A percentile compares a stretch with the other conserved stretches of the same genome.
phyloP scores from a whole-genome alignment of 2,888 invertebrate species.

The Strigamia transsilvanica region DNA sequence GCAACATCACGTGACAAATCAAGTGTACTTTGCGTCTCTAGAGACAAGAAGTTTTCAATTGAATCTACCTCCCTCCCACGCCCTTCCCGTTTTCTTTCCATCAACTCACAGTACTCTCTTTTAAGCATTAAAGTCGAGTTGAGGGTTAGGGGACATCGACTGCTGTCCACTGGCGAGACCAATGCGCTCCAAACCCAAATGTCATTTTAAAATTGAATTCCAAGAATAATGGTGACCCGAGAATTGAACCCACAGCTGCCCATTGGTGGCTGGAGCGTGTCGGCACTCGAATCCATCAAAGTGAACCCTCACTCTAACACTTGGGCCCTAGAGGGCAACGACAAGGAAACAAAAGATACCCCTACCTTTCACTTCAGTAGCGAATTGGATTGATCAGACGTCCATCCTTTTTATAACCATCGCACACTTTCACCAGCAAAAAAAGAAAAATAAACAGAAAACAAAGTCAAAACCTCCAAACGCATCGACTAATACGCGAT shows the following conservation, averaged over 20 bases:
- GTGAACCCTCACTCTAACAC: conserved; percentile 27
- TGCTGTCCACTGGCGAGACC: conserved; percentile 3
- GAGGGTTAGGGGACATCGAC: conserved; percentile 2
- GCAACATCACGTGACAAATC: neutral
- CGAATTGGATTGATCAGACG: neutral
- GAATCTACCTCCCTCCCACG: neutral
- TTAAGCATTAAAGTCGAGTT: conserved; percentile 1
- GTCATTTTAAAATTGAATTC: conserved; percentile 33
- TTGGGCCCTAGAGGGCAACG: conserved; percentile 1
- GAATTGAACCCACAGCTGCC: conserved; percentile 40
- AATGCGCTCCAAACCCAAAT: conserved; percentile 18
- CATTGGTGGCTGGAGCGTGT: conserved; percentile 26
- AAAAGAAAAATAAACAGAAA: too few relatives aligned
- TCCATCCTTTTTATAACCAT: neutral
- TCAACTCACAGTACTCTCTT: neutral
- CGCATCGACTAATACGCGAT: too few relatives aligned
- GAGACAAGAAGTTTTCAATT: conserved; percentile 8
- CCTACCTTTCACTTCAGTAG: neutral
- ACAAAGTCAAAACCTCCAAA: too few relatives aligned
- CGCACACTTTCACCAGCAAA: too few relatives aligned
- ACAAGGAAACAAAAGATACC: conserved; percentile 8
- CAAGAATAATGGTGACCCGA: conserved; percentile 44
- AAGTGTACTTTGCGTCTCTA: neutral
- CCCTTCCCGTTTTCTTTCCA: neutral
- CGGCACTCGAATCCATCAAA: conserved; percentile 24